Percentiles rank a stretch among this genome's conserved stretches.
These are phyloP conservation scores for Volucella bombylans DNA, from an alignment of 2,888 invertebrate genomes.

Conservation along the genomic window DNA sequence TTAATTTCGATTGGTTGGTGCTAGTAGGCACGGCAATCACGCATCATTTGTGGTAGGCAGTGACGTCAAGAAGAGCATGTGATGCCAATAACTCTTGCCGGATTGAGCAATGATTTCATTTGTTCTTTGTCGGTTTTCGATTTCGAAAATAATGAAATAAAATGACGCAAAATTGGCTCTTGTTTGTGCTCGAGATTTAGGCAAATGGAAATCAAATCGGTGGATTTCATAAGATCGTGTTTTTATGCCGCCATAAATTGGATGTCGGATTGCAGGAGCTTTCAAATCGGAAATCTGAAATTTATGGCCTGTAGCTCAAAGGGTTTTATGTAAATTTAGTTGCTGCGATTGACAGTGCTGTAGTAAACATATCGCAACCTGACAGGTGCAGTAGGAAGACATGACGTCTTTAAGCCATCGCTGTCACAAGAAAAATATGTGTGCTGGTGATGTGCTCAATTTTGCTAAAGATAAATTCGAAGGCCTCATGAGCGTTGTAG, in stretches of 20 bases:
- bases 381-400: too few species aligned
- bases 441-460: too few species aligned
- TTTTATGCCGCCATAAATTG: neutral
- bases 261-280: neutral
- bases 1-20: slow-evolving; percentile 5
- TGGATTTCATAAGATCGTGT: slow-evolving; percentile 5
- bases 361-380: too few species aligned
- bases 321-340: too few species aligned
- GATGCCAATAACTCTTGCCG: slow-evolving; percentile 30
- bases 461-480: too few species aligned
- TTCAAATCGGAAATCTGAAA: too few species aligned
- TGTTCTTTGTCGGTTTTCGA: neutral
- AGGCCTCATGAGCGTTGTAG: too few species aligned
- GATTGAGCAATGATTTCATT: slow-evolving; percentile 3
- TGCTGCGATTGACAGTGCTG: too few species aligned
- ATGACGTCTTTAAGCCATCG: too few species aligned
- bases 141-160: neutral
- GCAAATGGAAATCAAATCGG: neutral
- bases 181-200: neutral
- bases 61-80: slow-evolving; percentile 21
- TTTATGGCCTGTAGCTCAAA: too few species aligned
- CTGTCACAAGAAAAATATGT: too few species aligned
- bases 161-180: slow-evolving; percentile 19
- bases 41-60: neutral
- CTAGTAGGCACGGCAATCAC: slow-evolving; percentile 30